Percentiles rank a stretch among this genome's conserved stretches.
Evolutionary conservation across 92 coral and sea anemone genomes (phyloP).

Genomic region (Isaurus tuberculatus): DNA sequence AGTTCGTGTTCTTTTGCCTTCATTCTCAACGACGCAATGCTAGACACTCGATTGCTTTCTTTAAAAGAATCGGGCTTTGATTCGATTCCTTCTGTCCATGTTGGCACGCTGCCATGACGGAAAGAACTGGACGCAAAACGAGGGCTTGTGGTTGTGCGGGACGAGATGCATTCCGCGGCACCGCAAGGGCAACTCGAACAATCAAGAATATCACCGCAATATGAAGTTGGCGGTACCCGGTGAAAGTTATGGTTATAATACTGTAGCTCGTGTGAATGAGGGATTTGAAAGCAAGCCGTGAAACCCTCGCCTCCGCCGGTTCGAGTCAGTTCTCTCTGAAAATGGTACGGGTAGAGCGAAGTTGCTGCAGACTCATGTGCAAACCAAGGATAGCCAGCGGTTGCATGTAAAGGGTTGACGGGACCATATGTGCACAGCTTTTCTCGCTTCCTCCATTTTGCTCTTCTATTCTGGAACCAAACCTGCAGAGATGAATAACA

Average conservation of each 20-base stretch:
- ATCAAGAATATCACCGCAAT: constrained; percentile 33
- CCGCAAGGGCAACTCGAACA: constrained; percentile 37
- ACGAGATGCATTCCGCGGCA: constrained; percentile 15
- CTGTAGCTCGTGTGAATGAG: constrained; percentile 35
- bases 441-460: constrained; percentile 99
- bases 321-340: constrained; percentile 32
- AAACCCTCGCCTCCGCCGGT: constrained; percentile 33
- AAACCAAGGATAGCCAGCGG: constrained; percentile 70
- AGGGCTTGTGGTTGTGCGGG: background rate
- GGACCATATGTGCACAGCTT: constrained; percentile 96
- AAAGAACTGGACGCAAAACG: constrained; percentile 28
- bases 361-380: constrained; percentile 63
- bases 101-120: constrained; percentile 21
- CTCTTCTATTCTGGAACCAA: constrained; percentile 99
- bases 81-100: constrained; percentile 41
- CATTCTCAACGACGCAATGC: constrained; percentile 88
- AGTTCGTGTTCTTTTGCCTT: constrained; percentile 97
- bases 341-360: constrained; percentile 31
- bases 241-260: constrained; percentile 27
- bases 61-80: constrained; percentile 38
- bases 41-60: constrained; percentile 80
- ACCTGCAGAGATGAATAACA: constrained; percentile 69
- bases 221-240: background rate
- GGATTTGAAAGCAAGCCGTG: constrained; percentile 7
- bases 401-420: constrained; percentile 60